Evolutionary conservation across 1,140 invertebrate species (phyloP), one percentile per base, ranked within the genome.

Genomic region (Zaprionus gabonicus): DNA sequence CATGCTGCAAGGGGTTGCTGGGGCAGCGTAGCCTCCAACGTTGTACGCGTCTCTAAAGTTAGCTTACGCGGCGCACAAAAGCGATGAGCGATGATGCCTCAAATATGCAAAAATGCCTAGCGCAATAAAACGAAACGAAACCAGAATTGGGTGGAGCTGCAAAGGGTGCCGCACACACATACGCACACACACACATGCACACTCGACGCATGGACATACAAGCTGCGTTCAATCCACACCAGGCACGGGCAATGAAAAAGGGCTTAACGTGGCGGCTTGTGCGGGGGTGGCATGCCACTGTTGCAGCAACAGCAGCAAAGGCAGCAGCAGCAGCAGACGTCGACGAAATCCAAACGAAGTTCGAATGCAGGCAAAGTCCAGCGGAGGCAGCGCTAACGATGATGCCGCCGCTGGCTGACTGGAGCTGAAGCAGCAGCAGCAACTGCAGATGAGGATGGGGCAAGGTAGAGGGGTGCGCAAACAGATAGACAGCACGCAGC

Each of bases 101-200:
- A 90, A 90, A 90, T 90, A 90, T 90, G 85, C 85, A 90, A 90
- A 90, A 90, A 90, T 88, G 85, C 85, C 81, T 80, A 84, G 85
- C 85, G 85, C 84, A 84, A 90, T 88, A 90, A 84, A 88, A 90
- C 85, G 73, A 79, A 76, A 78, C 63, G 27, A 71, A 58, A 67
- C 23, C 36, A 28, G 23, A 15, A 64, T n/a, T 49, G 34, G 23
- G 28, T 13, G 27, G 7, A 36, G 62, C 13, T 6, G 17, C 28
- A 36, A 10, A 34, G 51, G 38, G 31, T 46, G 41, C 41, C 41
- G 2, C 41, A 46, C 41, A 46, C n/a, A 9, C 41, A 46, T n/a
- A 46, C 4, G 17, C n/a, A 17, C n/a, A 46, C 41, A n/a, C 6
- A 44, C 6, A 44, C 41, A 31, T 9, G 13, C 5, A n/a, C 41